A percentile compares a stretch with the other conserved stretches of the same genome.
Conservation (phyloP, 2,113 vertebrate genomes). For the Spea multiplicata region DNA sequence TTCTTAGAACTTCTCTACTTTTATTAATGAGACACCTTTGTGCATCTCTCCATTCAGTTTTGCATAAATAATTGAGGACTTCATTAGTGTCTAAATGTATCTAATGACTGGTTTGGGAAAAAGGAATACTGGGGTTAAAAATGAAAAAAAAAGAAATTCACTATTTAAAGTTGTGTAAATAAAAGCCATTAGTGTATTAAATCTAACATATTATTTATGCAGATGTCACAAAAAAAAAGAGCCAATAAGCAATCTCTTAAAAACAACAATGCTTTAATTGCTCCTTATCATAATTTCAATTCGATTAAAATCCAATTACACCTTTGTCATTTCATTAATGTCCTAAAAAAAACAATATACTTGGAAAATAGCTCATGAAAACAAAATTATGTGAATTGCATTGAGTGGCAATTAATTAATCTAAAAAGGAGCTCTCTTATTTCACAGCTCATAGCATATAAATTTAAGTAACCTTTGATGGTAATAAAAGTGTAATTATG, state of each 20-base stretch:
- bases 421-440: constrained; percentile 15
- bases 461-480: constrained; percentile 33
- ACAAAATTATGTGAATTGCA: constrained; percentile 33
- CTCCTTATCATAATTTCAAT: constrained; percentile 39
- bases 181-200: neutral
- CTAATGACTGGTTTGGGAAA: too few species aligned
- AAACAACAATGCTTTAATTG: constrained; percentile 24
- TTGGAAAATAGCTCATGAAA: constrained; percentile 16
- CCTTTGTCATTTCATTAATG: constrained; percentile 42
- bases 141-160: too few species aligned
- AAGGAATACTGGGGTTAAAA: too few species aligned
- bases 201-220: constrained; percentile 10
- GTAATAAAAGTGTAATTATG: constrained; percentile 13
- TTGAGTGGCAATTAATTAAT: constrained; percentile 40
- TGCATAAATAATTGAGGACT: too few species aligned
- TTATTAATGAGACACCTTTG: too few species aligned
- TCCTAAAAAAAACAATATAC: constrained; percentile 16
- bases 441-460: constrained; percentile 20
- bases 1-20: too few species aligned
- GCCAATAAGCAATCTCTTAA: constrained; percentile 14
- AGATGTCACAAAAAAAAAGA: constrained; percentile 8
- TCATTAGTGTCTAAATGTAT: too few species aligned
- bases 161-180: neutral
- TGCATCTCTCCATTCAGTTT: too few species aligned
- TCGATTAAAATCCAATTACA: constrained; percentile 47